phyloP scores from a whole-genome alignment of 2,113 vertebrate species.

The Sapajus apella region DNA sequence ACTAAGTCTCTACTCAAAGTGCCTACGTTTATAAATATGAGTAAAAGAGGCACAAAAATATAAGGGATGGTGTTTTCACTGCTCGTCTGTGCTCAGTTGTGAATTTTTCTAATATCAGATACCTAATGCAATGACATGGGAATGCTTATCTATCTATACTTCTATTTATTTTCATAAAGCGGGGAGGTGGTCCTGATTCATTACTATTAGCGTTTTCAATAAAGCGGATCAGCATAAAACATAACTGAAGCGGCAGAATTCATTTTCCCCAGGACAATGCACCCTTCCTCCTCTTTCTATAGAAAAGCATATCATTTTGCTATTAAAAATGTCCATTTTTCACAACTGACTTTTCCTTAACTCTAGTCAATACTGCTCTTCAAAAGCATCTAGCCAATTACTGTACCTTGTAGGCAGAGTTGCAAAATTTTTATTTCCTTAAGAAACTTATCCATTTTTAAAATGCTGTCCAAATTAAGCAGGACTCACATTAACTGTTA shows the following conservation, averaged over 20 bases:
- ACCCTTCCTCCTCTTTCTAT: background rate
- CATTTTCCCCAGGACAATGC: background rate
- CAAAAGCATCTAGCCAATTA: background rate
- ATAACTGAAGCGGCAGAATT: background rate
- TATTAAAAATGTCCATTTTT: background rate
- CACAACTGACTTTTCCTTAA: background rate
- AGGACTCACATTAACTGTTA: conserved; percentile 8
- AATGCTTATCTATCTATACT: background rate
- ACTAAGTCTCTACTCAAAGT: background rate
- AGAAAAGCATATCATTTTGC: background rate
- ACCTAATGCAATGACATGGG: background rate
- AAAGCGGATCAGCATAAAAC: background rate
- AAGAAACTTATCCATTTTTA: background rate
- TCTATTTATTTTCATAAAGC: background rate
- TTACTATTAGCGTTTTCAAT: background rate
- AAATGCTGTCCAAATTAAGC: conserved; percentile 24
- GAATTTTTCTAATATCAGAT: background rate
- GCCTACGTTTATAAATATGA: background rate
- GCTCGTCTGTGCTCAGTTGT: background rate
- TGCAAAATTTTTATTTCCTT: background rate
- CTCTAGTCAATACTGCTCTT: background rate
- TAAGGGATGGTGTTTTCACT: background rate
- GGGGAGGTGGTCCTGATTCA: background rate
- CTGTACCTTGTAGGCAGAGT: background rate
- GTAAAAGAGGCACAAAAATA: background rate